Base-by-base conservation (phyloP, 2,113 vertebrate genomes). In the Craseonycteris thonglongyai region DNA sequence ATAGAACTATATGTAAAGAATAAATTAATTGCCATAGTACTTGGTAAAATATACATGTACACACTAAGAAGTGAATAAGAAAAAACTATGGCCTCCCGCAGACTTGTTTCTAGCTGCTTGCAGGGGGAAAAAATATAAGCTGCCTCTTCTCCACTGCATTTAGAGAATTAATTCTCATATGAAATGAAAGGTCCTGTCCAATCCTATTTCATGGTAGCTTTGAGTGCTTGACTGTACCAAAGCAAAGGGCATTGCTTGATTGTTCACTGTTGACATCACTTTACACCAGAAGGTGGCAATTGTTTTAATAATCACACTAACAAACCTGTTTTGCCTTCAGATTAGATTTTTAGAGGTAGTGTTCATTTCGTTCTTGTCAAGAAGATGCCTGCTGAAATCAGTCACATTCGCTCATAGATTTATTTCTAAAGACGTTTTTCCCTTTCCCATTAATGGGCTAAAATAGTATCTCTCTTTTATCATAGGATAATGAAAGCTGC, bases 271-370 rank as follows among this genome's bases (percentile, higher is more conserved):
- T 98, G 97, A 96, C 92, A 95, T 96, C 93, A 74, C 76, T 97
- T 96, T 96, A 90, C 85, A 95, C 96, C 94, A 97, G 97, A 96
- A 97, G 95, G 96, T 97, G 97, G 96, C 96, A 96, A 97, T 98
- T 98, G 97, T 98, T 97, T 97, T 98, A 97, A 97, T 97, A 97
- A 98, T 97, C 96, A 91, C 91, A 87, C 89, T 94, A 95, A 93
- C 97, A 93, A 97, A 94, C 96, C 94, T 96, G 94, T 90, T 97
- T 96, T 96, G 96, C 97, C 94, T 97, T 88, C 97, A 95, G 81
- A 95, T 87, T 51, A 84, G 93, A 97, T 83, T 96, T 59, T 95
- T 85, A 49, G 42, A 97, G 93, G 78, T 66, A 0, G 15, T 69
- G 45, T 96, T 85, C 51, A 61, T 96, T 96, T 96, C 83, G 40